Percentiles rank a stretch among this genome's conserved stretches.
Evolutionary conservation across 2,888 invertebrate species (phyloP).

Genomic region (Polymixis flavicincta): DNA sequence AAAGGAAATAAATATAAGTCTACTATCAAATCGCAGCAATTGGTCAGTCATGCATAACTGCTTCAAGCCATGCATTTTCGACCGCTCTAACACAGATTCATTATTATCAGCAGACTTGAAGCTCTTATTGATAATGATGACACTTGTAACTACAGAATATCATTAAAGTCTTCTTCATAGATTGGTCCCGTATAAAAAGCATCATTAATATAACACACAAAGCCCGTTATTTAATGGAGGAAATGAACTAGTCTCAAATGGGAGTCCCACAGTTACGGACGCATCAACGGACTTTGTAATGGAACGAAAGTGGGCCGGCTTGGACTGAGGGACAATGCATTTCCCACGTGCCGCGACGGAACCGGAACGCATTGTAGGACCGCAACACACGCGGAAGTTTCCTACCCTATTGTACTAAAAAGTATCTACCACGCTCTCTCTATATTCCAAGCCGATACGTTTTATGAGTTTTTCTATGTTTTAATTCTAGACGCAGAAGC

Average conservation of each 20-base stretch:
- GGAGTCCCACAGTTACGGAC: slow-evolving; percentile 71
- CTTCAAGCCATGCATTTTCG: background rate
- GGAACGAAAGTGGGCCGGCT: slow-evolving; percentile 80
- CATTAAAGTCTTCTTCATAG: background rate
- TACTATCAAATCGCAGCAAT: background rate
- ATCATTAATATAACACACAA: slow-evolving; percentile 44
- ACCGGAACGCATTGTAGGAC: slow-evolving; percentile 79
- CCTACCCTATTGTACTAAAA: slow-evolving; percentile 66
- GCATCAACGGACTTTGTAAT: slow-evolving; percentile 76
- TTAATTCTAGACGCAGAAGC: background rate
- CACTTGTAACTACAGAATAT: background rate
- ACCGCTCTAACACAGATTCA: background rate
- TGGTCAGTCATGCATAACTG: background rate
- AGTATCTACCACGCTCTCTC: slow-evolving; percentile 47
- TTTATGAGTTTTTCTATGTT: slow-evolving; percentile 22
- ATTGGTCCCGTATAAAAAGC: slow-evolving; percentile 1
- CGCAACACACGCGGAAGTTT: slow-evolving; percentile 78
- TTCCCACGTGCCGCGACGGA: slow-evolving; percentile 76
- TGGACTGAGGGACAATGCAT: slow-evolving; percentile 80
- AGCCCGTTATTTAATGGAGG: slow-evolving; percentile 71
- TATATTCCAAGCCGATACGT: slow-evolving; percentile 49
- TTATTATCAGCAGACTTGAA: background rate
- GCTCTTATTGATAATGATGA: background rate
- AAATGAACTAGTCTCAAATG: slow-evolving; percentile 78
- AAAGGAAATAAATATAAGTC: background rate